Percentiles rank a stretch among this genome's conserved stretches.
Evolutionary conservation across 1,140 invertebrate genomes (phyloP).

Genomic region (Drosophila sulfurigaster): DNA sequence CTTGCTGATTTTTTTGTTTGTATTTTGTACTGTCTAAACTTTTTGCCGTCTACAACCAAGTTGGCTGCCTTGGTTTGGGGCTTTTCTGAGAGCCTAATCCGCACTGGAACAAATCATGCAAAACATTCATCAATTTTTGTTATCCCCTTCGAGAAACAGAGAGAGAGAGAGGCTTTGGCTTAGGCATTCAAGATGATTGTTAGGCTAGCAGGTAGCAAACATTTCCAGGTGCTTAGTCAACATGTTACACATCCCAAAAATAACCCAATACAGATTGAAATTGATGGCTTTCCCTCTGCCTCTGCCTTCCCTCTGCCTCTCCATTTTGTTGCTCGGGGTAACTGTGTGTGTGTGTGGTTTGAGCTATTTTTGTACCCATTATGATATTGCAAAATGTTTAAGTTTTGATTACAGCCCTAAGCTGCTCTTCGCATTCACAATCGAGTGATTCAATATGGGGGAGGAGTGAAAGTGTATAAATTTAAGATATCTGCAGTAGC

Average conservation of each 20-base stretch:
- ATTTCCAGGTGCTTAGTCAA: slow-evolving; percentile 71
- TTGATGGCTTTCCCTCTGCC: slow-evolving; percentile 52
- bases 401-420: slow-evolving; percentile 69
- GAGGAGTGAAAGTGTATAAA: not conserved
- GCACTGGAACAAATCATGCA: slow-evolving; percentile 57
- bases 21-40: slow-evolving; percentile 29
- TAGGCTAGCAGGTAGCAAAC: slow-evolving; percentile 34
- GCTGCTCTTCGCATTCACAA: slow-evolving; percentile 31
- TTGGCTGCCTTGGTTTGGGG: not conserved
- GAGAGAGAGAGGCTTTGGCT: slow-evolving; percentile 8
- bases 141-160: slow-evolving; percentile 40
- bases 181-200: slow-evolving; percentile 29
- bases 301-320: not conserved
- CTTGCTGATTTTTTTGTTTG: slow-evolving; percentile 16
- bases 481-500: not conserved
- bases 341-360: not conserved
- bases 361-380: slow-evolving; percentile 4
- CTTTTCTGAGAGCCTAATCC: slow-evolving; percentile 40
- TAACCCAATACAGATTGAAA: slow-evolving; percentile 72
- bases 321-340: not conserved
- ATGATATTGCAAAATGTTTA: slow-evolving; percentile 56
- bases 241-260: slow-evolving; percentile 56
- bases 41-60: slow-evolving; percentile 26
- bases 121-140: slow-evolving; percentile 77
- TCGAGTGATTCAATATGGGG: too few species aligned